These are phyloP conservation scores for Eidolon dupreanum DNA, from an alignment of 2,797 vertebrate species.

Conservation along the genomic window DNA sequence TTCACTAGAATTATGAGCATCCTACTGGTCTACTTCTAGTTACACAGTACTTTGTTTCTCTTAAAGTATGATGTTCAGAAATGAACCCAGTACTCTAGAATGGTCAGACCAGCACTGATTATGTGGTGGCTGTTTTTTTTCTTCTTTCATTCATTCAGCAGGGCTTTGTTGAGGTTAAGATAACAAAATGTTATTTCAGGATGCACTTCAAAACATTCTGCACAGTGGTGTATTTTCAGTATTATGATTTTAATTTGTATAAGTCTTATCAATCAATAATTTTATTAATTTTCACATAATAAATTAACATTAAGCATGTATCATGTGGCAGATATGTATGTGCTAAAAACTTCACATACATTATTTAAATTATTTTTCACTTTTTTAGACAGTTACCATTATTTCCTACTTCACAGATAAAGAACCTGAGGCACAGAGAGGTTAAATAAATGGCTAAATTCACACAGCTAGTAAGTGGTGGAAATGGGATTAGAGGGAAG, in stretches of 20 bases:
- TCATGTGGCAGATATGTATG: not conserved
- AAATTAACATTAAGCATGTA: not conserved
- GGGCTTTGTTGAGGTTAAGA: not conserved
- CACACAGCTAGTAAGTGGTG: not conserved
- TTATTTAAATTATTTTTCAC: slow-evolving; percentile 7
- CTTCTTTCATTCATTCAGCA: slow-evolving; percentile 4
- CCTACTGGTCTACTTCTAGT: not conserved
- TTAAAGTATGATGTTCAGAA: not conserved
- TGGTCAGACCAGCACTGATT: not conserved
- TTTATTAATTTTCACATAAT: slow-evolving; percentile 37
- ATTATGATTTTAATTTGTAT: not conserved
- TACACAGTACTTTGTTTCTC: not conserved
- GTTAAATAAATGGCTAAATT: slow-evolving; percentile 15
- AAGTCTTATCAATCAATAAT: not conserved
- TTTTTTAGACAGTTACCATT: slow-evolving; percentile 7
- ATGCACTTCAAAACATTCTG: not conserved
- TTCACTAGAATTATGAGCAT: slow-evolving; percentile 28
- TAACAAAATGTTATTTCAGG: not conserved
- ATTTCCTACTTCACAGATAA: not conserved
- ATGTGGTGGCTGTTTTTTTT: not conserved
- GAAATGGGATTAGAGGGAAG: not conserved
- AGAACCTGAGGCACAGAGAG: not conserved
- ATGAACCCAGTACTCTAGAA: not conserved
- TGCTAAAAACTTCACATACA: not conserved
- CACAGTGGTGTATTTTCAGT: not conserved